Conservation (phyloP, 1,140 invertebrate genomes). For the Tribolium madens region DNA sequence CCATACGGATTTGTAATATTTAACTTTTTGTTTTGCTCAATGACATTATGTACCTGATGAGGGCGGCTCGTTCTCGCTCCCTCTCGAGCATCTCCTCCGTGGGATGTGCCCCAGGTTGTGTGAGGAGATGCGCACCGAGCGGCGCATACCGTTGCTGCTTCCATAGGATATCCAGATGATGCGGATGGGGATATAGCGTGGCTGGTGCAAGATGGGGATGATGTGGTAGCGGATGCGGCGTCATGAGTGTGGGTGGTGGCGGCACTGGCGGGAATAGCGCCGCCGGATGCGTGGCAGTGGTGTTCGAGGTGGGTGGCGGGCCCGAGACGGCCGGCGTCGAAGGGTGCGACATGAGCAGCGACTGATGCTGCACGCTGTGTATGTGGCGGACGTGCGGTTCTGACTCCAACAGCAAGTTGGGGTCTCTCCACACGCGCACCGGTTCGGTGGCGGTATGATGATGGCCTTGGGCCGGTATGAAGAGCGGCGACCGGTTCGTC, state of each 20-base stretch:
- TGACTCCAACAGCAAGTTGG: slow-evolving; percentile 65
- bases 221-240: slow-evolving; percentile 62
- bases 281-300: slow-evolving; percentile 56
- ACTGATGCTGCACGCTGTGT: slow-evolving; percentile 69
- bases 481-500: slow-evolving; percentile 72
- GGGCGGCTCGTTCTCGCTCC: slow-evolving; percentile 64
- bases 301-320: slow-evolving; percentile 58
- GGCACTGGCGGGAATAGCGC: slow-evolving; percentile 59
- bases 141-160: slow-evolving; percentile 66
- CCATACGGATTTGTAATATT: no score
- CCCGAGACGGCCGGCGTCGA: slow-evolving; percentile 59
- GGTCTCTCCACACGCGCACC: slow-evolving; percentile 69
- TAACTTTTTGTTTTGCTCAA: no score
- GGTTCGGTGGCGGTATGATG: slow-evolving; percentile 51
- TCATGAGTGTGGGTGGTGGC: slow-evolving; percentile 58
- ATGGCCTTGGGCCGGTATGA: slow-evolving; percentile 65
- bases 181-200: slow-evolving; percentile 65
- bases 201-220: slow-evolving; percentile 68
- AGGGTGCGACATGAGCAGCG: slow-evolving; percentile 70
- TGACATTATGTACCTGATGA: no score
- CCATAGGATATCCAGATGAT: slow-evolving; percentile 64
- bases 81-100: slow-evolving; percentile 74
- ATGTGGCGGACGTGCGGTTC: slow-evolving; percentile 69
- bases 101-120: slow-evolving; percentile 43
- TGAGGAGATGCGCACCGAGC: slow-evolving; percentile 63